phyloP scores from a whole-genome alignment of 2,113 vertebrate genomes.

The Felis chaus region DNA sequence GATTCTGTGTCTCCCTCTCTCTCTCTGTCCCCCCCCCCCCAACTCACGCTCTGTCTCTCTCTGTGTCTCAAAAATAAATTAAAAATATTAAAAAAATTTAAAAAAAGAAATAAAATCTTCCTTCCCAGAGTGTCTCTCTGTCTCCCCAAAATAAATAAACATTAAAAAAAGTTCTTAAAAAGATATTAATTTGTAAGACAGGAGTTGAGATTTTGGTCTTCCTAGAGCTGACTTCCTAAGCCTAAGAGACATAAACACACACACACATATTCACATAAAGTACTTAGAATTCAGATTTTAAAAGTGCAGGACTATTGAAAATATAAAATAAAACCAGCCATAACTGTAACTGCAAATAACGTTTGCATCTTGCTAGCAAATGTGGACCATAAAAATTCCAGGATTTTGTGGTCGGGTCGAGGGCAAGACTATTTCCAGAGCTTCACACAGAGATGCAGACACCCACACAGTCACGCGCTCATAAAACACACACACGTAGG shows the following conservation, averaged over 20 bases:
- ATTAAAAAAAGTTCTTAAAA: too few species aligned
- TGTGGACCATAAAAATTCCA: slow-evolving; percentile 78
- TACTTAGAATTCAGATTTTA: slow-evolving; percentile 73
- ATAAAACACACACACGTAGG: not conserved
- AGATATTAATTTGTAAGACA: not conserved
- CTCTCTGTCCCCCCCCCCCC: too few species aligned
- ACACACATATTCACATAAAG: slow-evolving; percentile 63
- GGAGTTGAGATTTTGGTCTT: slow-evolving; percentile 67
- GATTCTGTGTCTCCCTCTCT: too few species aligned
- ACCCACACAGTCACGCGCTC: not conserved
- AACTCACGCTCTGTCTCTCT: too few species aligned
- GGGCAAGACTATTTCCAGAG: slow-evolving; percentile 57
- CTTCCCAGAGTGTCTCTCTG: too few species aligned
- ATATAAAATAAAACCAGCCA: slow-evolving; percentile 80
- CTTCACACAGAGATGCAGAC: not conserved
- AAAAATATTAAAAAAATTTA: rapidly evolving
- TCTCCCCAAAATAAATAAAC: too few species aligned
- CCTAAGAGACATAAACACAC: slow-evolving; percentile 82
- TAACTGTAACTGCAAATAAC: slow-evolving; percentile 81
- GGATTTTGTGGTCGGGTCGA: slow-evolving; percentile 75
- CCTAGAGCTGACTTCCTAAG: slow-evolving; percentile 73
- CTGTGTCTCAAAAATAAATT: too few species aligned
- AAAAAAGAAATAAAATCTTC: too few species aligned
- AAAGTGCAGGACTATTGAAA: slow-evolving; percentile 77
- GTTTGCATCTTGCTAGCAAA: slow-evolving; percentile 77